These are phyloP conservation scores for Ophioninae sp. DNA, from an alignment of 2,888 invertebrate genomes.

Conservation along the genomic window DNA sequence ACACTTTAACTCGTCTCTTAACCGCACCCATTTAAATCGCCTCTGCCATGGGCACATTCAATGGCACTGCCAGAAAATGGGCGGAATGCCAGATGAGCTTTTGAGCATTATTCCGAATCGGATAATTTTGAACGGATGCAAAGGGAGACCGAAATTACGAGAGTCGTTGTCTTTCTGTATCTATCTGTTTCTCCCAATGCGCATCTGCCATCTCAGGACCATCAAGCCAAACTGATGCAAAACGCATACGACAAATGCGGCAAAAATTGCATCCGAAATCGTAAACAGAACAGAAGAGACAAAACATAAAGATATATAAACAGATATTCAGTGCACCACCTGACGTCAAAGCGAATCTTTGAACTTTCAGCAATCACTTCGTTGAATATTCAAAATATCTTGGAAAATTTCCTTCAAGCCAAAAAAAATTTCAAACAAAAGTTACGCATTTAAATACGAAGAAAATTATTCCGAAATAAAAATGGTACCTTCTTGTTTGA, in stretches of 20 bases:
- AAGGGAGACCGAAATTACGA: slow-evolving; percentile 16
- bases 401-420: not conserved
- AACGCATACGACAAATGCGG: not conserved
- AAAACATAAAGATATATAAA: not conserved
- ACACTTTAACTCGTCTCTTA: too few species aligned
- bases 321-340: not conserved
- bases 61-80: slow-evolving; percentile 39
- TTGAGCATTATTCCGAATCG: slow-evolving; percentile 30
- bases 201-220: not conserved
- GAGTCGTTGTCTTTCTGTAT: slow-evolving; percentile 7
- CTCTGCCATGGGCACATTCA: not conserved
- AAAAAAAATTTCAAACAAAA: not conserved
- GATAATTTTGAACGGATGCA: slow-evolving; percentile 23
- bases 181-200: not conserved
- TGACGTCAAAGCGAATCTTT: not conserved
- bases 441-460: not conserved
- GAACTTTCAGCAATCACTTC: not conserved
- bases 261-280: not conserved
- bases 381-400: not conserved
- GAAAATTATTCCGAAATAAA: not conserved
- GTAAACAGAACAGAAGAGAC: not conserved
- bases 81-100: slow-evolving; percentile 55
- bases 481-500: not conserved
- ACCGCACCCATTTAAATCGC: not conserved
- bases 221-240: not conserved